phyloP scores from a whole-genome alignment of 2,797 vertebrate species.

The Urosaurus nigricauda region DNA sequence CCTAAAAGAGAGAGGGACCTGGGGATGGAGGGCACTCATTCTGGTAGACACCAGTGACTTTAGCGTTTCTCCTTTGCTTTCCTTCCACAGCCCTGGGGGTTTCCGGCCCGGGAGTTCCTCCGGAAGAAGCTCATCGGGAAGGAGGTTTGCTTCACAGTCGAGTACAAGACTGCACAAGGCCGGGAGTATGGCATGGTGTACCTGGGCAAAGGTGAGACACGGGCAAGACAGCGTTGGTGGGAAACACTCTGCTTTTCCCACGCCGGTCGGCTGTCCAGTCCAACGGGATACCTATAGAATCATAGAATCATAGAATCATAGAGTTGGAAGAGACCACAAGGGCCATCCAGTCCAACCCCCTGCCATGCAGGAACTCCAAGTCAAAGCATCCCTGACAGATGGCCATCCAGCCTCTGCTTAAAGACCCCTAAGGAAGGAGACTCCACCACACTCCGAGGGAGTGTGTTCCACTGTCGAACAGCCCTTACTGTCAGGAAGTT shows the following conservation, averaged over 20 bases:
- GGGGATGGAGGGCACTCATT: not conserved
- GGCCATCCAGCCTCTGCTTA: too few relatives aligned
- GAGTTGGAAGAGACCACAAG: too few relatives aligned
- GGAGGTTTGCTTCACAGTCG: slow-evolving; percentile 97
- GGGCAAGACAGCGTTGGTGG: rapidly evolving
- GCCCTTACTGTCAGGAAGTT: too few relatives aligned
- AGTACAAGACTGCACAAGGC: slow-evolving; percentile 90
- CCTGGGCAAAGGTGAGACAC: slow-evolving; percentile 88
- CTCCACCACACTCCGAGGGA: too few relatives aligned
- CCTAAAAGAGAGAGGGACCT: not conserved
- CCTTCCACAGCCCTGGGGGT: slow-evolving; percentile 90
- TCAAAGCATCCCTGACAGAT: too few relatives aligned
- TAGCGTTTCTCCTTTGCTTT: slow-evolving; percentile 25
- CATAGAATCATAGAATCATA: too few relatives aligned
- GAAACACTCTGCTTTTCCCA: not conserved
- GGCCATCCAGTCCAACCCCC: too few relatives aligned
- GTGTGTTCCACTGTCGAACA: too few relatives aligned
- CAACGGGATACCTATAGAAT: too few relatives aligned
- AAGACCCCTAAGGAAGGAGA: too few relatives aligned
- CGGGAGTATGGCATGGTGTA: slow-evolving; percentile 96
- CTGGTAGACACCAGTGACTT: rapidly evolving
- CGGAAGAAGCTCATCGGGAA: slow-evolving; percentile 98
- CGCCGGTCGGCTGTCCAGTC: too few relatives aligned
- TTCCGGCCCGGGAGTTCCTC: slow-evolving; percentile 95
- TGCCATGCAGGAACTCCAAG: too few relatives aligned